Percentiles rank a stretch among this genome's conserved stretches.
phyloP scores from a whole-genome alignment of 2,888 invertebrate species.

The Eurytoma californica region DNA sequence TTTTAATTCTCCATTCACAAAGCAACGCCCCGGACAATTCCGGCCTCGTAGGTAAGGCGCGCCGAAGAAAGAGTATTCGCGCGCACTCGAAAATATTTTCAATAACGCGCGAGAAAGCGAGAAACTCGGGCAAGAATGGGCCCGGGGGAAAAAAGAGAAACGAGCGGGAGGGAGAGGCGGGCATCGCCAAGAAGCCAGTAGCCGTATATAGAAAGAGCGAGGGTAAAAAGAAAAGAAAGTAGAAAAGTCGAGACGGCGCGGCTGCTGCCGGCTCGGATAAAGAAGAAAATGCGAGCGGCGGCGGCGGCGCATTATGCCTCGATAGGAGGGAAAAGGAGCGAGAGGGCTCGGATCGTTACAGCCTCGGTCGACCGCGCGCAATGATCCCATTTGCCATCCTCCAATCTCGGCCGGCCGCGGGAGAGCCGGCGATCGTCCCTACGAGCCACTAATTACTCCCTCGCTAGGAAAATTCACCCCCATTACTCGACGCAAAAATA shows the following conservation, averaged over 20 bases:
- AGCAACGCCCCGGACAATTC: neutral
- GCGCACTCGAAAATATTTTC: constrained; percentile 3
- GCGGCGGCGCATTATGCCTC: neutral
- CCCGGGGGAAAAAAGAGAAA: neutral
- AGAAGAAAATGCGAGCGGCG: constrained; percentile 1
- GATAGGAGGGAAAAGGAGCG: neutral
- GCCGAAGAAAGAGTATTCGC: neutral
- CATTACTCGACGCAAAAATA: neutral
- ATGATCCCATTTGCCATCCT: constrained; percentile 46
- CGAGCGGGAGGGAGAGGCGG: neutral
- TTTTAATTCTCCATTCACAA: neutral
- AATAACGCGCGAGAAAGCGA: neutral
- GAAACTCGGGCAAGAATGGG: neutral
- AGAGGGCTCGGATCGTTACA: constrained; percentile 43
- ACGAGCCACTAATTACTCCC: neutral
- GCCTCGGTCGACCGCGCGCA: constrained; percentile 42
- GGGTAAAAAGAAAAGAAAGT: neutral
- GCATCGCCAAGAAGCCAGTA: neutral
- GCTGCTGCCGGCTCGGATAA: neutral
- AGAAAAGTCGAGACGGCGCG: neutral
- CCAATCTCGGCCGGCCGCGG: constrained; percentile 32
- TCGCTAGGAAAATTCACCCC: neutral
- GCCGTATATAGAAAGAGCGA: neutral
- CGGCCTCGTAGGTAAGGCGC: neutral
- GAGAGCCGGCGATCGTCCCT: constrained; percentile 16